Evolutionary conservation across 2,797 vertebrate genomes (phyloP).

Genomic region (Hippopotamyrus pictus): DNA sequence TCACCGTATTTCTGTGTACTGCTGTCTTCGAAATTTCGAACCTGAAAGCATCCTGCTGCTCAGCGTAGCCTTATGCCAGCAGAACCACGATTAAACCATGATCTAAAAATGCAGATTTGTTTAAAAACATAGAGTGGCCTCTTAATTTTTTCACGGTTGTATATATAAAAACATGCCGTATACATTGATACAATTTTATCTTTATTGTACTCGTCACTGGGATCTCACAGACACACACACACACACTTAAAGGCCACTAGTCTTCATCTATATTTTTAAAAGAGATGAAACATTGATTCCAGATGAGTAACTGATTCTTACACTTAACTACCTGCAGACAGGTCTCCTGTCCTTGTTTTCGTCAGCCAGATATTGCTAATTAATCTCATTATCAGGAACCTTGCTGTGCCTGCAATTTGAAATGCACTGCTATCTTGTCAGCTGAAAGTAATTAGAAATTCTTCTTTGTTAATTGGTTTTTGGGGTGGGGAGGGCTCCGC

Average conservation of each 20-base stretch:
- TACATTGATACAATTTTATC: neutral
- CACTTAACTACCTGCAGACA: neutral
- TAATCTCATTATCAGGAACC: slow-evolving; percentile 4
- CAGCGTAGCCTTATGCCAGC: too few relatives aligned
- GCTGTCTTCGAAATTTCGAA: too few relatives aligned
- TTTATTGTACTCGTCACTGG: too few relatives aligned
- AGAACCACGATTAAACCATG: too few relatives aligned
- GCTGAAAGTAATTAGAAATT: neutral
- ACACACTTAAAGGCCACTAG: neutral
- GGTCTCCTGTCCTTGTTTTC: neutral
- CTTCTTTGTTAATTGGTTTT: neutral
- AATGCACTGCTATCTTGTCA: neutral
- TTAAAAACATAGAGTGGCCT: too few relatives aligned
- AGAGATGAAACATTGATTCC: neutral
- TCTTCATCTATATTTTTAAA: neutral
- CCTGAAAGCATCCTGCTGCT: too few relatives aligned
- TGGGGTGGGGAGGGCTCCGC: neutral
- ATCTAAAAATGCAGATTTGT: too few relatives aligned
- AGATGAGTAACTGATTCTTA: neutral
- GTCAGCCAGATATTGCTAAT: neutral
- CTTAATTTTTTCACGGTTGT: neutral
- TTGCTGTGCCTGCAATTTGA: neutral
- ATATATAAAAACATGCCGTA: neutral
- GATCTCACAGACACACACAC: neutral
- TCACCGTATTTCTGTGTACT: too few relatives aligned